These are phyloP conservation scores for Phaetusa simplex DNA, from an alignment of 2,113 vertebrate species.

Conservation along the genomic window DNA sequence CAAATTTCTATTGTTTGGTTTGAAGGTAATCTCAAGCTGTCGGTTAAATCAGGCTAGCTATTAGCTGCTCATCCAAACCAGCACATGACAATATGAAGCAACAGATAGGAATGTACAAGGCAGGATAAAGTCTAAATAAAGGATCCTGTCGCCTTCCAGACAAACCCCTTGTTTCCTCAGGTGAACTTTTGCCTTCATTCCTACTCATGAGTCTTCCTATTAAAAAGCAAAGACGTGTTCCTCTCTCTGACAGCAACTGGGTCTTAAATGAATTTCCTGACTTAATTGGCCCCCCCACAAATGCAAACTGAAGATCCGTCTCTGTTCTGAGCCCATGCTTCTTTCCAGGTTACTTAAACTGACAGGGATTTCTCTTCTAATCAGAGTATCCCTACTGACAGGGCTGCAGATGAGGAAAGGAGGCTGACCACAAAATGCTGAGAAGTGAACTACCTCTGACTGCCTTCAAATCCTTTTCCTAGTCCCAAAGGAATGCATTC, in stretches of 20 bases:
- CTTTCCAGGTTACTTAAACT: background rate
- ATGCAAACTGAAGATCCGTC: background rate
- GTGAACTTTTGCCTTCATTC: slow-evolving; percentile 11
- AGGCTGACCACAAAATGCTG: background rate
- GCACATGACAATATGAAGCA: background rate
- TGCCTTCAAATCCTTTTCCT: slow-evolving; percentile 1
- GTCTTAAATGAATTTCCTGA: background rate
- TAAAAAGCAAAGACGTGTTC: background rate
- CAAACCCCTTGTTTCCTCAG: background rate
- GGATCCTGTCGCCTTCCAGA: background rate
- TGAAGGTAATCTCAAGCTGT: background rate
- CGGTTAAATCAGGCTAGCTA: background rate
- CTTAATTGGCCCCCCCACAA: background rate
- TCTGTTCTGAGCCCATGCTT: background rate
- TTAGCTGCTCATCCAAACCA: slow-evolving; percentile 2
- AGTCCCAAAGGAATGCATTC: slow-evolving; percentile 29
- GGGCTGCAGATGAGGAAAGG: background rate
- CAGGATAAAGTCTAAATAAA: slow-evolving; percentile 34
- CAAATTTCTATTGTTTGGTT: background rate
- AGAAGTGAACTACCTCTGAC: background rate
- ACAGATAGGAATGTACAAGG: background rate
- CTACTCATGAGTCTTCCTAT: background rate
- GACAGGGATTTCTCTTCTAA: background rate
- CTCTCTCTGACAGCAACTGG: background rate
- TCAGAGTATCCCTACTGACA: background rate